Percentiles rank a stretch among this genome's conserved stretches.
These are phyloP conservation scores for Oxycera nigricornis DNA, from an alignment of 2,888 invertebrate genomes.

Conservation along the genomic window DNA sequence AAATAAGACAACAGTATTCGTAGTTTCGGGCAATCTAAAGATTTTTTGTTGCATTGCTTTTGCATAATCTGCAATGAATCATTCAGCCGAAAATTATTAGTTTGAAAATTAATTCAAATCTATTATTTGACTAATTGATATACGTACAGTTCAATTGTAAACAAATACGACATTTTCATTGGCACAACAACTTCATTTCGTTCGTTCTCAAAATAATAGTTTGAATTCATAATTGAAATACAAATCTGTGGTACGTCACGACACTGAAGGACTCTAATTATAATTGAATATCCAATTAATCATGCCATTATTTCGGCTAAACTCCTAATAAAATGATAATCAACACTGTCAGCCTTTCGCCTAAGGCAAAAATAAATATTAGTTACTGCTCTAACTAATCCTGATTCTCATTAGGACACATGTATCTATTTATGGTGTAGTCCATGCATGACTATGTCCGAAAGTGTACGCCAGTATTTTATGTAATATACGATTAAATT, in stretches of 20 bases:
- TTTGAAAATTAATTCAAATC: neutral
- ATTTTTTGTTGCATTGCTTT: too few relatives aligned
- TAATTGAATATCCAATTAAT: constrained; percentile 23
- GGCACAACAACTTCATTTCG: neutral
- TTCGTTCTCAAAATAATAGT: constrained; percentile 9
- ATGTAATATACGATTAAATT: constrained; percentile 7
- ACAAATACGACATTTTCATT: neutral
- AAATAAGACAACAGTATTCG: too few relatives aligned
- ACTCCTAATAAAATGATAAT: neutral
- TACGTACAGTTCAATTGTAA: constrained; percentile 9
- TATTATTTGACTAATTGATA: constrained; percentile 21
- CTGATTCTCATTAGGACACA: neutral
- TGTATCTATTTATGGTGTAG: too few relatives aligned
- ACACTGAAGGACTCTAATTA: constrained; percentile 15
- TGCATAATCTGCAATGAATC: too few relatives aligned
- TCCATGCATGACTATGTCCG: neutral
- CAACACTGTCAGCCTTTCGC: neutral
- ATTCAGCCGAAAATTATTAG: neutral
- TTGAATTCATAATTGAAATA: constrained; percentile 29
- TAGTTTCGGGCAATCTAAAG: too few relatives aligned
- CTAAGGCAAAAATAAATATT: neutral
- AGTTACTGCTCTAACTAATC: neutral
- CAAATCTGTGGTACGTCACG: constrained; percentile 21
- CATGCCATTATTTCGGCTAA: constrained; percentile 2
- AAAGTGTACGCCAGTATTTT: neutral